A percentile compares a stretch with the other conserved stretches of the same genome.
phyloP scores from a whole-genome alignment of 2,113 vertebrate species.

The Coreoperca whiteheadi region DNA sequence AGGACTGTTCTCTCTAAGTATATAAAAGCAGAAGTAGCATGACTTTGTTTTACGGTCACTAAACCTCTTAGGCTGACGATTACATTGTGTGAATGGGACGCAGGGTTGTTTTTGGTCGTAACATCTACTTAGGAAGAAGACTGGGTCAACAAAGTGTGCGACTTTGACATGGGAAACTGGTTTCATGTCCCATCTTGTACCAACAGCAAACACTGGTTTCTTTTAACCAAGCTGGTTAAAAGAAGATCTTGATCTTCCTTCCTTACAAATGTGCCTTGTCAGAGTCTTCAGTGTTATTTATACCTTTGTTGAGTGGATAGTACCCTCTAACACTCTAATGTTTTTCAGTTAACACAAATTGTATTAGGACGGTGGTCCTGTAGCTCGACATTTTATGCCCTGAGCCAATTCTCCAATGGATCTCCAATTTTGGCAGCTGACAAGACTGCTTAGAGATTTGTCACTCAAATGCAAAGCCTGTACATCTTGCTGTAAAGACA shows the following conservation, averaged over 20 bases:
- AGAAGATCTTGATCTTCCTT: too few species aligned
- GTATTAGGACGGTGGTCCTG: neutral
- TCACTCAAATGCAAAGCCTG: slow-evolving; percentile 44
- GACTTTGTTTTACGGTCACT: neutral
- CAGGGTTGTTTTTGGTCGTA: neutral
- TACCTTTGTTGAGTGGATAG: neutral
- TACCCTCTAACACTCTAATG: neutral
- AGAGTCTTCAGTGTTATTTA: neutral
- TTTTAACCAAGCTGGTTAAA: neutral
- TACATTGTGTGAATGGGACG: too few species aligned
- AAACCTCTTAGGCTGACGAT: neutral
- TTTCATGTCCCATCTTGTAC: neutral
- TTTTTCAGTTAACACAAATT: slow-evolving; percentile 2
- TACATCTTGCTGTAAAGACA: slow-evolving; percentile 29
- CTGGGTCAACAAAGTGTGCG: neutral
- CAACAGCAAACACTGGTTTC: neutral
- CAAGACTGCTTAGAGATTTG: slow-evolving; percentile 40
- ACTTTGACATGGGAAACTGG: neutral
- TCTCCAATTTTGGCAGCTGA: slow-evolving; percentile 36
- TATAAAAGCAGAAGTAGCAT: neutral
- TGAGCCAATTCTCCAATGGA: slow-evolving; percentile 20
- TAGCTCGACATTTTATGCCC: slow-evolving; percentile 15
- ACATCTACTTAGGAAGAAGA: neutral
- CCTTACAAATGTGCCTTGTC: neutral
- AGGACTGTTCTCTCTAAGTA: neutral